phyloP scores from a whole-genome alignment of 2,888 invertebrate genomes.

The Meandrusa payeni region DNA sequence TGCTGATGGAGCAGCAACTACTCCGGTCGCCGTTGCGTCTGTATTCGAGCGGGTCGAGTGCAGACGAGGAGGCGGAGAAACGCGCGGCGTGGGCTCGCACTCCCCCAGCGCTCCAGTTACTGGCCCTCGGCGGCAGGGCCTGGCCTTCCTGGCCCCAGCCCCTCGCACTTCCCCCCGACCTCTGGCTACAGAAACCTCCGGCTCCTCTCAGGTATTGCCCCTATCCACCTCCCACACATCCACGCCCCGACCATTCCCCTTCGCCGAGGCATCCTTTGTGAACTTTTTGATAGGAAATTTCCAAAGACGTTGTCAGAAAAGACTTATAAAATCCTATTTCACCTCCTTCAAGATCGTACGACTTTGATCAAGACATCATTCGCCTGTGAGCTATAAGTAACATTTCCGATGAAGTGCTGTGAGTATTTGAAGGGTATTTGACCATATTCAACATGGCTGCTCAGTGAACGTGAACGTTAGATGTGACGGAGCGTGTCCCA shows the following conservation, averaged over 20 bases:
- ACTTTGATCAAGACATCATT: no score
- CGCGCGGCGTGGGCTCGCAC: conserved; percentile 78
- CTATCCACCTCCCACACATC: conserved; percentile 78
- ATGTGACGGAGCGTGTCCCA: conserved; percentile 23
- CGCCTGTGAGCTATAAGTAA: no score
- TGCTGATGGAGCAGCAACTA: conserved; percentile 89
- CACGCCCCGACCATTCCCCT: conserved; percentile 56
- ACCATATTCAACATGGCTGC: conserved; percentile 4
- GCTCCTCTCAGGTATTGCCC: conserved; percentile 81
- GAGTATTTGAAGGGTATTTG: conserved; percentile 29
- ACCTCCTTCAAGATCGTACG: no score
- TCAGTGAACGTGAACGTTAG: conserved; percentile 7
- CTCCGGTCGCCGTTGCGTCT: conserved; percentile 83
- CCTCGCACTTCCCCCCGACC: conserved; percentile 87
- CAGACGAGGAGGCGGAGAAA: conserved; percentile 80
- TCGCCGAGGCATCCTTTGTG: conserved; percentile 38
- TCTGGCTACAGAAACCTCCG: conserved; percentile 94
- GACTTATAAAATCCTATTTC: no score
- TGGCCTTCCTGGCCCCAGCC: conserved; percentile 78
- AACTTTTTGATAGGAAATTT: no score
- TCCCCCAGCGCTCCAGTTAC: conserved; percentile 66
- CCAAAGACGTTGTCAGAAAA: no score
- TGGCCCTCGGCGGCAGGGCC: conserved; percentile 84
- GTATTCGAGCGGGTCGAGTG: conserved; percentile 83
- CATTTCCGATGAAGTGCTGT: conserved; percentile 42